Percentiles rank a stretch among this genome's conserved stretches.
Conservation (phyloP, 2,797 vertebrate species). For the Arctocebus calabarensis region DNA sequence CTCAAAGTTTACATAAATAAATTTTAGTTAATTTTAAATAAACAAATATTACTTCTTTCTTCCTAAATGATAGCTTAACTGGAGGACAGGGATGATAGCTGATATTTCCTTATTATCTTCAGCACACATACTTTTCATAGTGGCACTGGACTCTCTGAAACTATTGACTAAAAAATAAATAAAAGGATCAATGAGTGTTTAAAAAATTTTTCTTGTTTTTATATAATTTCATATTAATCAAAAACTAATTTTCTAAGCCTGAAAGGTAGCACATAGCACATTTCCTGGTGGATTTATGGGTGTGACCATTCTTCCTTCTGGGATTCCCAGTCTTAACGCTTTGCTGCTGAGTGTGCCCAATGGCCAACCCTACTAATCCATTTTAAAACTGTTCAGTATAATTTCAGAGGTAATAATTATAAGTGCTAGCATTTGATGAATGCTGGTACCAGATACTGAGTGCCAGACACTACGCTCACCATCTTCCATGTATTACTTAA, state of each 20-base stretch:
- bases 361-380: not conserved
- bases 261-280: not conserved
- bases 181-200: not conserved
- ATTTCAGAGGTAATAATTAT: not conserved
- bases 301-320: not conserved
- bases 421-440: constrained; percentile 15
- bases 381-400: not conserved
- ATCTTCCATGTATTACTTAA: not conserved
- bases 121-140: not conserved
- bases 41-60: constrained; percentile 6
- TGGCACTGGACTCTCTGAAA: not conserved
- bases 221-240: constrained; percentile 9
- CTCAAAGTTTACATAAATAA: constrained; percentile 4
- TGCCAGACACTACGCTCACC: not conserved
- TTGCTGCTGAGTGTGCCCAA: not conserved
- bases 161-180: not conserved
- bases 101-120: not conserved
- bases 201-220: not conserved
- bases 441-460: not conserved
- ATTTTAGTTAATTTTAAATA: constrained; percentile 36
- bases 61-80: not conserved
- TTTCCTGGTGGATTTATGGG: not conserved
- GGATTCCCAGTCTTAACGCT: not conserved
- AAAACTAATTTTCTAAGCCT: constrained; percentile 45
- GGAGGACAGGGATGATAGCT: not conserved